Conservation (phyloP, 2,113 vertebrate species). For the Hipposideros armiger region DNA sequence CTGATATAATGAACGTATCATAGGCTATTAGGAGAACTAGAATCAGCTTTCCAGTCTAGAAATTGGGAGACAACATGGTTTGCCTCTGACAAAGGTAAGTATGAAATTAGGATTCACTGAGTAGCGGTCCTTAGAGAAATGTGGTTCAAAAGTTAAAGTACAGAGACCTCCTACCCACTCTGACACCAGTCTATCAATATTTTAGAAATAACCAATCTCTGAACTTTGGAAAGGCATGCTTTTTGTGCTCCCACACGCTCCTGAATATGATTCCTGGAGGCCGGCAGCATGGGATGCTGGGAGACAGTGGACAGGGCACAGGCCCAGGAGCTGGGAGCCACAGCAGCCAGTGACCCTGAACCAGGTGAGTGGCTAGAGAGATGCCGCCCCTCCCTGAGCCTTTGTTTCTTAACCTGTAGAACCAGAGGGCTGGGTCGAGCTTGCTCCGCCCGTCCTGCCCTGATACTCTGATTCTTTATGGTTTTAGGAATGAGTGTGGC, state of each 20-base stretch:
- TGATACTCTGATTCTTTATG: neutral
- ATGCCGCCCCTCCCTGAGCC: neutral
- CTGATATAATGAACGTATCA: neutral
- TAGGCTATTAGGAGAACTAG: neutral
- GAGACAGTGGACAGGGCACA: accelerated
- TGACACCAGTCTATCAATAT: neutral
- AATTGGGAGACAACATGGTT: neutral
- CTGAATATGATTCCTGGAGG: neutral
- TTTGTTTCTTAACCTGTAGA: neutral
- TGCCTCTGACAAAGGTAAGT: neutral
- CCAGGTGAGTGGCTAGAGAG: neutral
- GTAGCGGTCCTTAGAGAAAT: neutral
- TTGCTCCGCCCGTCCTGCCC: neutral
- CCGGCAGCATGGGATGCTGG: neutral
- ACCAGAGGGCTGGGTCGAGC: neutral
- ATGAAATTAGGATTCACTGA: neutral
- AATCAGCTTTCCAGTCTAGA: neutral
- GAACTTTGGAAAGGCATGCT: neutral
- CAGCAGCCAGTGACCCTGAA: no score
- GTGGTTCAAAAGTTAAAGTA: neutral
- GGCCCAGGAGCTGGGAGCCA: neutral
- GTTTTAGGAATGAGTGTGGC: neutral
- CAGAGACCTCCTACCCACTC: neutral
- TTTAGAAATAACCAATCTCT: neutral
- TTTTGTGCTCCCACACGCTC: neutral